Conservation (phyloP, 1,140 invertebrate genomes). For the Habropoda laboriosa region DNA sequence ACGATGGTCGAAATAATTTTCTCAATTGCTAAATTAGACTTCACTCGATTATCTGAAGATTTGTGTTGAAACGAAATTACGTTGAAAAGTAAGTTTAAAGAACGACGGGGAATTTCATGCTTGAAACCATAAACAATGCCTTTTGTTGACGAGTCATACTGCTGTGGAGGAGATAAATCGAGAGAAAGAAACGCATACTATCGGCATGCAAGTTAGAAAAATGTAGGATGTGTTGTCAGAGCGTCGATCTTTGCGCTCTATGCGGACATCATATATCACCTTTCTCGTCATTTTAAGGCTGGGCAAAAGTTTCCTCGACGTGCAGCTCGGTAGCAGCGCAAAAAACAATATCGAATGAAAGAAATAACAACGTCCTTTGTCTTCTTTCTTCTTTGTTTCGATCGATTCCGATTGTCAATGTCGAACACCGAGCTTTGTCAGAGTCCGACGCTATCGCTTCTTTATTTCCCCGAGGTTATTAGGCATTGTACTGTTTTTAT, state of each 20-base stretch:
- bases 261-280: constrained; percentile 45
- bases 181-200: constrained; percentile 12
- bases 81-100: no score
- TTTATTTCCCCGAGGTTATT: no score
- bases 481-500: no score
- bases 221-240: constrained; percentile 45
- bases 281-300: constrained; percentile 37
- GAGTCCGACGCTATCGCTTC: background rate
- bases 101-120: background rate
- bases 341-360: background rate
- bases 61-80: no score
- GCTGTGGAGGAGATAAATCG: constrained; percentile 6
- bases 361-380: constrained; percentile 4
- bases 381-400: background rate
- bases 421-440: background rate
- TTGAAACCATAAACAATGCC: background rate
- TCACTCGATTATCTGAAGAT: no score
- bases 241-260: constrained; percentile 42
- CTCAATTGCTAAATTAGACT: no score
- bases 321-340: background rate
- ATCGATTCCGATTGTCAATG: background rate
- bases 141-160: constrained; percentile 9
- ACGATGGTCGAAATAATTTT: no score
- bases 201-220: constrained; percentile 34
- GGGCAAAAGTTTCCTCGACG: constrained; percentile 1